Base-by-base conservation (phyloP, 2,888 invertebrate genomes). In the Resseliella maxima region DNA sequence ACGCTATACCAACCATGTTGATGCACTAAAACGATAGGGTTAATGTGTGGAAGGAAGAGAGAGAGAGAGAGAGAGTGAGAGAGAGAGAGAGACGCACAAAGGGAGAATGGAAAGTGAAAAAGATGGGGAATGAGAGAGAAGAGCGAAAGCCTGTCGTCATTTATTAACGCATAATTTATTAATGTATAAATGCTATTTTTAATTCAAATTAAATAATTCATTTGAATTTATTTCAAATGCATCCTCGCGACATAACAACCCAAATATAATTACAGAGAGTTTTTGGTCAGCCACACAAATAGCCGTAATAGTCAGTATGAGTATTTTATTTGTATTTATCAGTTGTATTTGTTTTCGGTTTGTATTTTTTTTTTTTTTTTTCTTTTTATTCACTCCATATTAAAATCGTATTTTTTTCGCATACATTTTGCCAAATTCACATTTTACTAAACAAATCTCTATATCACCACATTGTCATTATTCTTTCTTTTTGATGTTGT, bases 171-270 rank as follows among this genome's bases (percentile, higher is more conserved):
- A 72, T 72, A 31, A 72, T 72, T 72, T 72, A 72, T 72, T 27
- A 72, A 72, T 72, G 72, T 35, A 72, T 72, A 31, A 72, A 35
- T 72, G 18, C 35, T 72, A 72, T 72, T 72, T 72, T 72, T 72
- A 83, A 83, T 38, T 83, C 83, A 83, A 36, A 83, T 83, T 83
- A 38, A 83, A 83, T 83, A 83, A 83, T 83, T 83, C 83, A 38
- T 24, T 83, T 83, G 24, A 83, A 83, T 83, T 72, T 35, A 72
- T 72, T 38, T 38, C 38, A 83, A 83, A 83, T 83, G 38, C 24
- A 83, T 38, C 38, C 38, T n/a, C 24, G n/a, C 83, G 83, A 83
- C 83, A 83, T 83, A 72, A 5, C 31, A 72, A 35, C 72, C 2
- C 31, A 35, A 72, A 72, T 72, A 72, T 72, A 72, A 72, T 72